Evolutionary conservation across 2,113 vertebrate species (phyloP).

Genomic region (Hypanus sabinus): DNA sequence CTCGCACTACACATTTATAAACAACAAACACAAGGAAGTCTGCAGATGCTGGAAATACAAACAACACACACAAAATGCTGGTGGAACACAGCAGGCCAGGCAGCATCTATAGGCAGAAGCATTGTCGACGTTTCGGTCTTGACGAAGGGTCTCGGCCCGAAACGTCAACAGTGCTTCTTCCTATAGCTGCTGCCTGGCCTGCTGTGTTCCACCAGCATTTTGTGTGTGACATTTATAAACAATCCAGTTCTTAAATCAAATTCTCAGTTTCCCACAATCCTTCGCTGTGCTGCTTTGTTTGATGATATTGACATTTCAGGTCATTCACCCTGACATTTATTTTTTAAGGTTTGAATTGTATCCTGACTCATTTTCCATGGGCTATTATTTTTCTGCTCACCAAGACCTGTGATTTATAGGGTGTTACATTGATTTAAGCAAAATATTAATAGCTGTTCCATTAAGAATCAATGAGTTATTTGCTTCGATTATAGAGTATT

Average conservation of each 20-base stretch:
- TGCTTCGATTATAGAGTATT: neutral
- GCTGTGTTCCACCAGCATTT: too few relatives aligned
- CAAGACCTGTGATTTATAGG: neutral
- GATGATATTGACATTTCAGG: neutral
- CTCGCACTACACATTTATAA: neutral
- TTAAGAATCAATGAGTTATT: neutral
- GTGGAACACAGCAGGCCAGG: too few relatives aligned
- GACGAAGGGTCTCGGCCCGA: too few relatives aligned
- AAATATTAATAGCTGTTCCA: neutral
- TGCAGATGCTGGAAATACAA: too few relatives aligned
- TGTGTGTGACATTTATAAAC: constrained; percentile 16
- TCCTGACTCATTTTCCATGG: neutral
- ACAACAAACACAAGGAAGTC: too few relatives aligned
- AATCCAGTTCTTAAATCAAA: neutral
- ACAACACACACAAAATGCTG: too few relatives aligned
- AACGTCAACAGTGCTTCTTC: too few relatives aligned
- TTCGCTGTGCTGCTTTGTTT: neutral
- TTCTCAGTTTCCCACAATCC: neutral
- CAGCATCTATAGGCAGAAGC: too few relatives aligned
- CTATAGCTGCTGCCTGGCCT: too few relatives aligned
- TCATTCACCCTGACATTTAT: constrained; percentile 20
- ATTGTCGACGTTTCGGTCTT: too few relatives aligned
- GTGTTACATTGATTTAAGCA: neutral
- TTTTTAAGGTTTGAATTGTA: neutral
- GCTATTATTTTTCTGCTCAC: neutral